phyloP scores from a whole-genome alignment of 2,888 invertebrate species.

The Sipha maydis region DNA sequence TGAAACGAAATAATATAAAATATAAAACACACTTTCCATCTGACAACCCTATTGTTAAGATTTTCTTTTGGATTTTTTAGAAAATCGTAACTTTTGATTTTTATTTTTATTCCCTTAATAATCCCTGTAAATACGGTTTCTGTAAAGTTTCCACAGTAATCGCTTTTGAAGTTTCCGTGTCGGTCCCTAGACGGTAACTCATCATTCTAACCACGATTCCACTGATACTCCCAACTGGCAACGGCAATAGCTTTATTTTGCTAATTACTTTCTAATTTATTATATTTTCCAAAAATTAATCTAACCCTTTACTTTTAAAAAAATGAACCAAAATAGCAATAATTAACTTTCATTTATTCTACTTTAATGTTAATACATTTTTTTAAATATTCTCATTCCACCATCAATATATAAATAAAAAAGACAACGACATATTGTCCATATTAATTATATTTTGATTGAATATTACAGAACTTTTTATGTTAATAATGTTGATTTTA shows the following conservation, averaged over 20 bases:
- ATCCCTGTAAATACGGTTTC: slow-evolving; percentile 35
- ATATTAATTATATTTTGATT: neutral
- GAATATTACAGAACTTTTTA: no score
- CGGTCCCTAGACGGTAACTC: slow-evolving; percentile 45
- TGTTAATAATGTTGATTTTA: no score
- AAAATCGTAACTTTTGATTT: slow-evolving; percentile 24
- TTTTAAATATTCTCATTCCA: neutral
- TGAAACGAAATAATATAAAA: neutral
- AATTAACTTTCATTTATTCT: neutral
- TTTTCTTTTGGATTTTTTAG: neutral
- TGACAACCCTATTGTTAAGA: slow-evolving; percentile 42
- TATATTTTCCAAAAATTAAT: neutral
- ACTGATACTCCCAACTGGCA: neutral
- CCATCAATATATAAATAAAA: neutral
- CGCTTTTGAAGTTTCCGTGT: slow-evolving; percentile 47
- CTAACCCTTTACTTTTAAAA: neutral
- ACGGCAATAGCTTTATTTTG: slow-evolving; percentile 4
- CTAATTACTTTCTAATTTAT: slow-evolving; percentile 40
- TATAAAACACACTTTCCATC: slow-evolving; percentile 22
- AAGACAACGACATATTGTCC: neutral
- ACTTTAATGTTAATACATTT: neutral
- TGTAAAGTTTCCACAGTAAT: slow-evolving; percentile 46
- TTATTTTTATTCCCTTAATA: slow-evolving; percentile 40
- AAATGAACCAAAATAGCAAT: neutral
- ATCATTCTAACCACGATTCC: slow-evolving; percentile 20